A percentile compares a stretch with the other conserved stretches of the same genome.
phyloP scores from a whole-genome alignment of 2,797 vertebrate species.

The Myotis myotis region DNA sequence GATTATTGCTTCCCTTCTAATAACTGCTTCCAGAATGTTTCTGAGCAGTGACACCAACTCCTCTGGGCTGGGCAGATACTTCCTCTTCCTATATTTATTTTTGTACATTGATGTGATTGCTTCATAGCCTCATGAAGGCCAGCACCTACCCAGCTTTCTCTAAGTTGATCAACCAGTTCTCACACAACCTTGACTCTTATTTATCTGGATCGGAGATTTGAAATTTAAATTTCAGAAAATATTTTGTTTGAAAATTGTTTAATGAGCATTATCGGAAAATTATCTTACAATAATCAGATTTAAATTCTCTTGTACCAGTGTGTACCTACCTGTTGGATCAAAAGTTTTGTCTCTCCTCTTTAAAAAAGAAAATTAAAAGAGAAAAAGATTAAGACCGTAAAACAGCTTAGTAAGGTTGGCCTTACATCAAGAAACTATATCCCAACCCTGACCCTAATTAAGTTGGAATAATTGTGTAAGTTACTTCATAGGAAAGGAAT shows the following conservation, averaged over 20 bases:
- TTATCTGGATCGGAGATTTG: not conserved
- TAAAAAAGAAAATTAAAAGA: not conserved
- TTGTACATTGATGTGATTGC: not conserved
- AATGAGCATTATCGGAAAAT: not conserved
- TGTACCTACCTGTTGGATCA: not conserved
- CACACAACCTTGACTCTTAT: not conserved
- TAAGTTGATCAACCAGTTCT: not conserved
- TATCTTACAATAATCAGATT: not conserved
- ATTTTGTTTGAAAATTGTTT: not conserved
- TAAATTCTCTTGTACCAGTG: not conserved
- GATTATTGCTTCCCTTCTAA: not conserved
- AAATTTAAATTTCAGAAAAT: not conserved
- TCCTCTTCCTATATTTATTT: not conserved
- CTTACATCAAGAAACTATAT: not conserved
- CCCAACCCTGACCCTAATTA: not conserved
- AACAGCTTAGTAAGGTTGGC: not conserved
- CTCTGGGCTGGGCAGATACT: not conserved
- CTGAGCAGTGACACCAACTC: not conserved
- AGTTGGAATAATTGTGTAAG: not conserved
- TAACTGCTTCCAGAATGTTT: not conserved
- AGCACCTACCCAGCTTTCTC: not conserved
- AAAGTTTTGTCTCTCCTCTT: not conserved
- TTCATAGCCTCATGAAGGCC: not conserved
- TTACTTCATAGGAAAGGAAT: not conserved
- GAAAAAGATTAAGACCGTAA: not conserved